phyloP scores from a whole-genome alignment of 2,113 vertebrate species.

The Brachyhypopomus gauderio region DNA sequence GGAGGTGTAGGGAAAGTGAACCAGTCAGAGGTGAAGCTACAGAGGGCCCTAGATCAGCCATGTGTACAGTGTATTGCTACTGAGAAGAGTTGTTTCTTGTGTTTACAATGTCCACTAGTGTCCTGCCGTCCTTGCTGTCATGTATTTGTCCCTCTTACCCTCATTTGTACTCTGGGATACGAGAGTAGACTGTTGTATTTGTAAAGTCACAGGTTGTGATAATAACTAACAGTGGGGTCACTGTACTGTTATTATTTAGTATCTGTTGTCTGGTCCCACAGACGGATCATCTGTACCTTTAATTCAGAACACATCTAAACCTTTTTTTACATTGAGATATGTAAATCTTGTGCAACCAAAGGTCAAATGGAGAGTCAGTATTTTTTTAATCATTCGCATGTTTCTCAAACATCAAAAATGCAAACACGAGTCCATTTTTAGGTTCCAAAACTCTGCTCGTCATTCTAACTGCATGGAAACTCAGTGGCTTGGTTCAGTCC shows the following conservation, averaged over 20 bases:
- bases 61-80: neutral
- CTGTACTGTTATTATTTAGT: neutral
- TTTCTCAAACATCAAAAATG: neutral
- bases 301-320: neutral
- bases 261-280: neutral
- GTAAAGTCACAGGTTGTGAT: neutral
- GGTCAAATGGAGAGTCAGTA: no score
- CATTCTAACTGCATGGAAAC: neutral
- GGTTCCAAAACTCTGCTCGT: neutral
- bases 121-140: slow-evolving; percentile 11
- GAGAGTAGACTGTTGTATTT: slow-evolving; percentile 10
- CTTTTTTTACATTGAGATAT: no score
- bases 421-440: neutral
- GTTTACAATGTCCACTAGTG: no score
- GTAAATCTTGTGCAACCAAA: no score
- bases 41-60: neutral
- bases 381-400: no score
- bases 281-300: neutral
- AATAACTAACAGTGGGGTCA: neutral
- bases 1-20: slow-evolving; percentile 12
- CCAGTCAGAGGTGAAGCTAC: neutral
- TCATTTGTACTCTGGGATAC: slow-evolving; percentile 11
- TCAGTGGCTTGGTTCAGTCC: neutral
- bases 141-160: slow-evolving; percentile 1
- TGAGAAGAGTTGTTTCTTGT: neutral